Base-by-base conservation (phyloP, 2,113 vertebrate genomes). In the Nettapus auritus region DNA sequence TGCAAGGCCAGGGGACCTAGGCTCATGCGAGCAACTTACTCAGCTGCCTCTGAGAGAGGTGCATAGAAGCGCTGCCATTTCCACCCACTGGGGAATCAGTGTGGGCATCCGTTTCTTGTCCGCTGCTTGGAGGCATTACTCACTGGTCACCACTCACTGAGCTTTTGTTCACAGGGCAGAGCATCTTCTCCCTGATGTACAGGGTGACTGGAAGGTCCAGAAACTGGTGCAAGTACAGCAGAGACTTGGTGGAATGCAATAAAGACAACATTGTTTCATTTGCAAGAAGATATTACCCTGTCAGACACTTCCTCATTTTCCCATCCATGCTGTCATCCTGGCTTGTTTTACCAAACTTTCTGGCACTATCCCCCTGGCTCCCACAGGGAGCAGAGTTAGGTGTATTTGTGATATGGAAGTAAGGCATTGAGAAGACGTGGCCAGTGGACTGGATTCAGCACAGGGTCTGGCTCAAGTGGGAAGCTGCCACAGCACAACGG, bases 241-340 rank as follows among this genome's bases (percentile, higher is more conserved):
- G 86, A 33, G 69, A 59, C 0, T 0, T 17, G 40, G 31, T 82
- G 67, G 17, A 67, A 8, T 77, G 63, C 50, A 70, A 80, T 67
- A 80, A 92, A 91, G 78, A 8, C 40, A 82, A 38, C 19, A 21
- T 55, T 89, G 67, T 85, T 91, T 29, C 55, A 9, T 64, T 1
- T 52, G 60, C 33, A 36, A 64, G 76, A 62, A 80, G 88, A 73
- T 14, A 8, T 23, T 84, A 48, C 40, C n/a, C 70, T 85, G 62
- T 89, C 74, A 87, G 89, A 33, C 71, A 40, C 67, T 70, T 79
- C 70, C 53, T 73, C 44, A 2, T 80, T 94, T 88, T 87, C 73
- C 82, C 63, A 86, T 77, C 55, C 40, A 3, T 80, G 59, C 56
- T 73, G 78, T 91, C 82, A 83, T 93, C n/a, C 53, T 82, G 78